Conservation (phyloP, 2,888 invertebrate genomes). For the Dusona sp. region DNA sequence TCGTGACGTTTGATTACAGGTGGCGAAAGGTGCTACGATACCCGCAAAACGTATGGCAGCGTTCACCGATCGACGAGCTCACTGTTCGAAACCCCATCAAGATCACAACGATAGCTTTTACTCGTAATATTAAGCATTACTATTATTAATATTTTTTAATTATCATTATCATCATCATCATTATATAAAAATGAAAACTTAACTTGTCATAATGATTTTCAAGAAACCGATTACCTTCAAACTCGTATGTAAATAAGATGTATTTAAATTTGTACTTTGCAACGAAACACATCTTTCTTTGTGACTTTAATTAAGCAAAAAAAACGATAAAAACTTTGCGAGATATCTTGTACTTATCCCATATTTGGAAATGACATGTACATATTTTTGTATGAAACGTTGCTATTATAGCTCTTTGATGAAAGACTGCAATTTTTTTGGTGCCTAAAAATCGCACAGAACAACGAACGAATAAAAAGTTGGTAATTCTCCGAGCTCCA, state of each 20-base stretch:
- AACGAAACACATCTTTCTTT: conserved; percentile 51
- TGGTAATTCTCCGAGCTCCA: background rate
- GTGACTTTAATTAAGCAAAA: conserved; percentile 32
- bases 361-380: conserved; percentile 61
- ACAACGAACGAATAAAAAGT: background rate
- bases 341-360: conserved; percentile 65
- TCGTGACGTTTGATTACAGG: conserved; percentile 71
- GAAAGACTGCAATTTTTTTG: background rate
- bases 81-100: conserved; percentile 81
- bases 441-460: background rate
- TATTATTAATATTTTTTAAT: conserved; percentile 37
- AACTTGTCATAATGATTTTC: conserved; percentile 58
- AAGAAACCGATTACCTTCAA: conserved; percentile 49
- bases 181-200: conserved; percentile 33
- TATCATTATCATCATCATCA: conserved; percentile 10
- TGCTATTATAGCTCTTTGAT: conserved; percentile 55
- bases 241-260: conserved; percentile 67
- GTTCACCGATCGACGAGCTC: conserved; percentile 83
- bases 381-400: conserved; percentile 69
- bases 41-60: conserved; percentile 82
- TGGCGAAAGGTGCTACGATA: conserved; percentile 82
- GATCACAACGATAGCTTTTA: conserved; percentile 82
- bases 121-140: conserved; percentile 69
- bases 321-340: conserved; percentile 15
- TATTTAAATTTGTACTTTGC: conserved; percentile 68